These are phyloP conservation scores for Platysternon megacephalum DNA, from an alignment of 2,113 vertebrate genomes.

Conservation along the genomic window DNA sequence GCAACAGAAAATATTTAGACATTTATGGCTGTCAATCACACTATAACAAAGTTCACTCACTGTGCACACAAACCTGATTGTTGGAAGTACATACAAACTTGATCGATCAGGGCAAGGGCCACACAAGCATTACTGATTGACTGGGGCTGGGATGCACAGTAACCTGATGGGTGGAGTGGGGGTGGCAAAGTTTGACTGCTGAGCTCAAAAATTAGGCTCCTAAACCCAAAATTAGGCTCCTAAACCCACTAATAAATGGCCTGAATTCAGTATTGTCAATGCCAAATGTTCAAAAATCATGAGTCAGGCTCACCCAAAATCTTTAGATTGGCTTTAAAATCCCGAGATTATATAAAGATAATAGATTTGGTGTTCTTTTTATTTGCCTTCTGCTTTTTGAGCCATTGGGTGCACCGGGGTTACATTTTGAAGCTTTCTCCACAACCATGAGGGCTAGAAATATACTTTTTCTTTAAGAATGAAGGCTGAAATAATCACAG, in stretches of 20 bases:
- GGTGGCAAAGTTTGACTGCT: background rate
- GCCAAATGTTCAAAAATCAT: no score
- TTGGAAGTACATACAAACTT: background rate
- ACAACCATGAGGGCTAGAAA: no score
- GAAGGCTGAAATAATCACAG: no score
- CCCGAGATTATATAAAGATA: no score
- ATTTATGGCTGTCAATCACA: background rate
- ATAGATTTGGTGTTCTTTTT: no score
- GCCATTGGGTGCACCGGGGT: no score
- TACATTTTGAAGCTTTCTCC: no score
- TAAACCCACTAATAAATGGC: background rate
- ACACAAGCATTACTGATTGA: background rate
- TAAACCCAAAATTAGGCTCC: background rate
- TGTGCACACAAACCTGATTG: background rate
- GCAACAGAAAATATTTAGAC: fast-evolving
- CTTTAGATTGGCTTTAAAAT: no score
- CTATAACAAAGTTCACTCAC: background rate
- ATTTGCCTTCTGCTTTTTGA: no score
- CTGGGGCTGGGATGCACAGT: background rate
- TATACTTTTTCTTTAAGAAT: no score
- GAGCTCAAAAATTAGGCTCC: background rate
- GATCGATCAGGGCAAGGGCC: no score
- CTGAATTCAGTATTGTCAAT: background rate
- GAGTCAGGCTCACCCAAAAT: no score
- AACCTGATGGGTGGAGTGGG: background rate